Percentiles rank a stretch among this genome's conserved stretches.
phyloP scores from a whole-genome alignment of 2,888 invertebrate genomes.

The Blera fallax region DNA sequence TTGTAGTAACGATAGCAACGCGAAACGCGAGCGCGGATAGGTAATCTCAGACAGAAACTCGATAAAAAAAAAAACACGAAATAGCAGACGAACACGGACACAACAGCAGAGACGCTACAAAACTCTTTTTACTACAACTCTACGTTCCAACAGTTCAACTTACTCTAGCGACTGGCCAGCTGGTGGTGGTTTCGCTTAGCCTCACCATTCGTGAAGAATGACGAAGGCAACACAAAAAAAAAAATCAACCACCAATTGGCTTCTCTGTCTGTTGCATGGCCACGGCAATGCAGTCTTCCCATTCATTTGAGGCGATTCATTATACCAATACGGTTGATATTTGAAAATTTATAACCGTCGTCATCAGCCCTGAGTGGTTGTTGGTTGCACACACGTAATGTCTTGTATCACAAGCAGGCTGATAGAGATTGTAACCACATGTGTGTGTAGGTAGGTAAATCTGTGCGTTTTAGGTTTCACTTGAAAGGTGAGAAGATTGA shows the following conservation, averaged over 20 bases:
- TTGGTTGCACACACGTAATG: constrained; percentile 15
- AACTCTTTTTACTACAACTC: constrained; percentile 60
- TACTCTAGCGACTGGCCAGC: constrained; percentile 68
- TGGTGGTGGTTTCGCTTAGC: constrained; percentile 64
- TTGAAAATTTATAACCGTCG: constrained; percentile 71
- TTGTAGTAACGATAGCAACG: neutral
- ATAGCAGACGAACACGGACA: constrained; percentile 65
- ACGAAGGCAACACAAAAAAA: constrained; percentile 31
- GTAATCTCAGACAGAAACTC: neutral
- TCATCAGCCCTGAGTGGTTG: constrained; percentile 39
- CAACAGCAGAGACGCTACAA: constrained; percentile 55
- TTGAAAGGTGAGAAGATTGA: constrained; percentile 27
- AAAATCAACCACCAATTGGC: constrained; percentile 44
- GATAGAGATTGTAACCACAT: neutral
- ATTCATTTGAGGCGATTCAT: constrained; percentile 39
- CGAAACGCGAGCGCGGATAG: neutral
- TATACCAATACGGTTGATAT: constrained; percentile 68
- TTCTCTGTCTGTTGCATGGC: constrained; percentile 49
- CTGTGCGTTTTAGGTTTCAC: constrained; percentile 9
- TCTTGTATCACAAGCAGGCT: neutral
- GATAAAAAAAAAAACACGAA: constrained; percentile 33
- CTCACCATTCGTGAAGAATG: constrained; percentile 44
- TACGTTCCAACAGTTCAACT: constrained; percentile 69
- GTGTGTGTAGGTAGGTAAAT: constrained; percentile 29
- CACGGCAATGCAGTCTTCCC: constrained; percentile 34